Base-by-base conservation (phyloP, 2,888 invertebrate species). In the Linnaemya vulpina region DNA sequence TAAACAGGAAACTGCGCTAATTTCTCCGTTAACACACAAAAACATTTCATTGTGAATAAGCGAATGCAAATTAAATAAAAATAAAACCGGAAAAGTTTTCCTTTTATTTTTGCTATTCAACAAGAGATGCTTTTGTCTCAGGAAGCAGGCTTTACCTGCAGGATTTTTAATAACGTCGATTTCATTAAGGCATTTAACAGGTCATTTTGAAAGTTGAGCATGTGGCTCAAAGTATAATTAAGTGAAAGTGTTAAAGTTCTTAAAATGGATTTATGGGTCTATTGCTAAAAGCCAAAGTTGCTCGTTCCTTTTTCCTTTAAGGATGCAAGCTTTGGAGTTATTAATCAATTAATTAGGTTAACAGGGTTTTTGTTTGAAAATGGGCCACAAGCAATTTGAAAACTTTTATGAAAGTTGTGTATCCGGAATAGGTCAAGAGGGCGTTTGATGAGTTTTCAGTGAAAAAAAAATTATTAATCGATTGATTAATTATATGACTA, bases 1-100 rank as follows among this genome's bases (percentile, higher is more conserved):
- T 30, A 46, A 79, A 65, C 55, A 40, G 80, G 74, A 68, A 67
- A 80, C 67, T 74, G 80, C 74, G 60, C 43, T 60, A 73, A 80
- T 80, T 68, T 67, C 30, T 25, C 10, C 40, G 25, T 55, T 71
- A 46, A 49, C 35, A 20, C 10, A 43, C 9, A 60, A 55, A 75
- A 3, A 3, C 10, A 58, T 68, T 68, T n/a, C 7, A 38, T 60
- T 77, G 38, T 49, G 60, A 13, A 1, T 9, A 46, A 7, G 13
- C 0, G n/a, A 51, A 30, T 49, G 9, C 5, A 60, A 76, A 65
- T 53, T 15, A n/a, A 51, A 20, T 10, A 11, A 22, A 11, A 53
- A 22, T 25, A 53, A 58, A 25, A n/a, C 17, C 17, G 13, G 17
- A 9, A 15, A 80, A 80, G 55, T 11, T 80, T 2, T n/a, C n/a